phyloP scores from a whole-genome alignment of 2,113 vertebrate species.

The Sprattus sprattus region DNA sequence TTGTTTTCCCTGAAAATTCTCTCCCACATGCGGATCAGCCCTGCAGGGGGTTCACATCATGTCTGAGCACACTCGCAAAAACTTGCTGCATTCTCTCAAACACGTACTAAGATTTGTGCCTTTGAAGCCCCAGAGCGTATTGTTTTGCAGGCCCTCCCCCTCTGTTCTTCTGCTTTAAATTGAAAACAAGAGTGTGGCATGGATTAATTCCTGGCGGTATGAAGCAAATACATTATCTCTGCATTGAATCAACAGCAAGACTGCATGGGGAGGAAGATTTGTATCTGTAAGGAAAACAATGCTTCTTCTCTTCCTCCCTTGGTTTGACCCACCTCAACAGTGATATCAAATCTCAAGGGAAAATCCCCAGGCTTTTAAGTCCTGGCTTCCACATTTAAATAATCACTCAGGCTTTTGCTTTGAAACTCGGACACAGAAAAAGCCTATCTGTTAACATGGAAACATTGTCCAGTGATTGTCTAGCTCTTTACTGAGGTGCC shows the following conservation, averaged over 20 bases:
- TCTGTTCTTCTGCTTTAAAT: background rate
- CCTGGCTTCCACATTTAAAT: conserved; percentile 27
- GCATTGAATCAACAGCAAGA: background rate
- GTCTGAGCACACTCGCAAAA: background rate
- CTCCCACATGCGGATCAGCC: background rate
- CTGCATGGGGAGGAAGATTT: background rate
- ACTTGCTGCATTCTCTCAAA: background rate
- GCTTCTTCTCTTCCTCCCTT: conserved; percentile 25
- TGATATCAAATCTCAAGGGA: conserved; percentile 26
- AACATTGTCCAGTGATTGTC: background rate
- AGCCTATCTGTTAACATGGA: background rate
- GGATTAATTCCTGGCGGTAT: background rate
- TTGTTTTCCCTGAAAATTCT: background rate
- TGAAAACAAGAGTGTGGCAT: background rate
- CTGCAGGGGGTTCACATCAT: background rate
- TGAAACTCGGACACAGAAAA: background rate
- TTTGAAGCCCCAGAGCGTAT: background rate
- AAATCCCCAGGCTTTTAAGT: conserved; percentile 3
- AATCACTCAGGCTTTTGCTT: background rate
- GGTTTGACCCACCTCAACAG: background rate
- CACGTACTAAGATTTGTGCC: background rate
- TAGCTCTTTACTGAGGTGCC: background rate
- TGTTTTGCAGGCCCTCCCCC: background rate
- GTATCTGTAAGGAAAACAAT: conserved; percentile 30
- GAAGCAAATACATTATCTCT: background rate